Base-by-base conservation (phyloP, 2,888 invertebrate genomes). In the Cylindroiulus punctatus region DNA sequence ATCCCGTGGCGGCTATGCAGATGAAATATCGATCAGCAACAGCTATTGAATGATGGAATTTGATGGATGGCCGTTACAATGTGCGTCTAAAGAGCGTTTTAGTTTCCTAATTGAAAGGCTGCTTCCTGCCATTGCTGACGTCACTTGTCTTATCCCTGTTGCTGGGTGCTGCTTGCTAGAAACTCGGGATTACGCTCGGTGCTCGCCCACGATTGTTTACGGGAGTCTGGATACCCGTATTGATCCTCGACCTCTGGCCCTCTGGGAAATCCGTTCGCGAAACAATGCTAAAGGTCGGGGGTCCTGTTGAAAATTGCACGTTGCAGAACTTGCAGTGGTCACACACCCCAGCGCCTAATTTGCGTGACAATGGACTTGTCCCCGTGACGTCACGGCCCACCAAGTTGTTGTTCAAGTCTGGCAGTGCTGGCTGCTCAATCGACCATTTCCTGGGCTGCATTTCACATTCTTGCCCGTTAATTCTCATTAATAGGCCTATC, bases 21-120 rank as follows among this genome's bases (percentile, higher is more conserved):
- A 76, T 76, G 76, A 76, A 76, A 76, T 76, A 76, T 76, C 76
- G 76, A 76, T 76, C 76, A 76, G 30, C 19, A 26, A 26, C 22
- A 76, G 12, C 76, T 30, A 76, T 76, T 76, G 14, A 76, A 76
- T 14, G 30, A 76, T 76, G 76, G 7, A 36, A 10, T 76, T 76
- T 76, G 76, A 76, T 76, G 76, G 76, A 76, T 76, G 76, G 76
- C 14, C 76, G 26, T 76, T 76, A 30, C 76, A 14, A 26, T 76
- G 76, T 30, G 76, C 30, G 0, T 76, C 30, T 76, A 76, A 14
- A 76, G 76, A 30, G 30, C 30, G 12, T 30, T 76, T 57, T 76
- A 1, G 30, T 76, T 22, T 76, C 30, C 76, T 30, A 76, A 76
- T 30, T 76, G 8, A 76, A 30, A 30, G 30, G 30, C 14, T 30